A percentile compares a stretch with the other conserved stretches of the same genome.
phyloP scores from a whole-genome alignment of 2,888 invertebrate species.

The Chalcosyrphus nemorum region DNA sequence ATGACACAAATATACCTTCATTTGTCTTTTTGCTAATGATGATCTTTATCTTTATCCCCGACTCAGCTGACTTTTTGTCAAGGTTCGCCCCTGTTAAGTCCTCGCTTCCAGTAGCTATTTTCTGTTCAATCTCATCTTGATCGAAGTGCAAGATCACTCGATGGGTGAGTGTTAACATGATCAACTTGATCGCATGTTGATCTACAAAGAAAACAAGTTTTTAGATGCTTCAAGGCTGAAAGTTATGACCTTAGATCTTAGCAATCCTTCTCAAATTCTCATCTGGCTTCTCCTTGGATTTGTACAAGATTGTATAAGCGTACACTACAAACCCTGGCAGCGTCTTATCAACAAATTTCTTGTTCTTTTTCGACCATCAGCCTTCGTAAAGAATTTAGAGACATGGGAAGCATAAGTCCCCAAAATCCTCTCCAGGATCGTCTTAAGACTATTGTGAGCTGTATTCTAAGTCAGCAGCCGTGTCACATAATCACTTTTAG shows the following conservation, averaged over 20 bases:
- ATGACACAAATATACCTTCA: constrained; percentile 78
- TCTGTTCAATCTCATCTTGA: constrained; percentile 80
- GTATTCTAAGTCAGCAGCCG: constrained; percentile 75
- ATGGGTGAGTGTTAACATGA: constrained; percentile 77
- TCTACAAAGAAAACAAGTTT: constrained; percentile 71
- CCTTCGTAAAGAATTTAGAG: constrained; percentile 73
- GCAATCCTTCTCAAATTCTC: constrained; percentile 79
- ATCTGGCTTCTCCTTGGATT: constrained; percentile 72
- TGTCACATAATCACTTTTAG: constrained; percentile 74
- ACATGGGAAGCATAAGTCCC: constrained; percentile 71
- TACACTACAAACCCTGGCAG: constrained; percentile 75
- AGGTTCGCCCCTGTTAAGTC: constrained; percentile 74
- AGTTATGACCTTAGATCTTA: constrained; percentile 78
- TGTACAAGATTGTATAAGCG: constrained; percentile 69
- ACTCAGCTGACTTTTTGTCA: constrained; percentile 75
- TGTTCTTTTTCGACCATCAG: constrained; percentile 73
- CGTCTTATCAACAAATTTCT: constrained; percentile 78
- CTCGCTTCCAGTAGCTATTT: constrained; percentile 78
- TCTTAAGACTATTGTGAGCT: constrained; percentile 74
- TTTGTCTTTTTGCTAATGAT: constrained; percentile 79
- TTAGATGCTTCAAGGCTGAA: not conserved
- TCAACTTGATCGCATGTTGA: constrained; percentile 77
- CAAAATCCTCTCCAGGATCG: constrained; percentile 70
- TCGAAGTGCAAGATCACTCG: constrained; percentile 78
- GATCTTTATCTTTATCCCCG: constrained; percentile 77